phyloP scores from a whole-genome alignment of 2,888 invertebrate genomes.

The Tenthredo amoena region DNA sequence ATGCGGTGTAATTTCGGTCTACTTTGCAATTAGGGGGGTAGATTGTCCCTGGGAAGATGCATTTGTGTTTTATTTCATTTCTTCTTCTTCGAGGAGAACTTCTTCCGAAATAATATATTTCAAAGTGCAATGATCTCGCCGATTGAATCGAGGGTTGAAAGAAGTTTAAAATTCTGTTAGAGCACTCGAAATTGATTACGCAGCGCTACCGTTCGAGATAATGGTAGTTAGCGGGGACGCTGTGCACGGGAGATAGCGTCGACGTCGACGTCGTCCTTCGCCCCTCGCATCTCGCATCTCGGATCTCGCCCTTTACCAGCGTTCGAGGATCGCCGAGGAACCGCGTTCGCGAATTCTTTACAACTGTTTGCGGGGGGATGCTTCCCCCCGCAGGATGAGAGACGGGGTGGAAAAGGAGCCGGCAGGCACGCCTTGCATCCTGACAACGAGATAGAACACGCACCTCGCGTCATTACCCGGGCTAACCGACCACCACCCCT shows the following conservation, averaged over 20 bases:
- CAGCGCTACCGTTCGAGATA: constrained; percentile 64
- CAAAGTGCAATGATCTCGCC: background rate
- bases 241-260: constrained; percentile 71
- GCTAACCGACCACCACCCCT: constrained; percentile 10
- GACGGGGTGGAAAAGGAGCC: constrained; percentile 28
- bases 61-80: background rate
- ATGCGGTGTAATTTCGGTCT: background rate
- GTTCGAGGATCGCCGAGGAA: constrained; percentile 28
- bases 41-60: background rate
- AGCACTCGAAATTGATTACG: constrained; percentile 46
- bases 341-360: constrained; percentile 48
- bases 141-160: constrained; percentile 6
- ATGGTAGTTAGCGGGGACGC: constrained; percentile 69
- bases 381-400: background rate
- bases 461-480: constrained; percentile 44
- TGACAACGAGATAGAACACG: constrained; percentile 51
- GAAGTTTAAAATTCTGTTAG: constrained; percentile 44
- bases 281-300: background rate
- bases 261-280: constrained; percentile 21
- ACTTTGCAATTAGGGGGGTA: background rate
- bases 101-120: background rate
- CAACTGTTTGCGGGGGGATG: constrained; percentile 51
- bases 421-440: constrained; percentile 39
- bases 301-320: background rate
- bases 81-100: background rate